phyloP scores from a whole-genome alignment of 2,113 vertebrate species.

The Puntigrus tetrazona region DNA sequence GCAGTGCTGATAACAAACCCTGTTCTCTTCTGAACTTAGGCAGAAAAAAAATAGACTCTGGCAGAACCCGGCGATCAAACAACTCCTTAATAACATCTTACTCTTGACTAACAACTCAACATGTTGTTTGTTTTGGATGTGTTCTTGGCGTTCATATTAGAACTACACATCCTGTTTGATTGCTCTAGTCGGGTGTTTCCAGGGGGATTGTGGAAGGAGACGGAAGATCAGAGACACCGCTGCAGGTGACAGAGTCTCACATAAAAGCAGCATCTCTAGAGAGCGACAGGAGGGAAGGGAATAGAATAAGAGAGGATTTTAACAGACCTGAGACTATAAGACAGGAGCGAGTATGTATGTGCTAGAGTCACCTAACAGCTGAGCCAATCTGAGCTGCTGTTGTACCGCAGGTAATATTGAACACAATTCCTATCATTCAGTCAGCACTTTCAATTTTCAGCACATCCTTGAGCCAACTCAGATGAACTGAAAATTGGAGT shows the following conservation, averaged over 20 bases:
- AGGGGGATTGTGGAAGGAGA: constrained; percentile 32
- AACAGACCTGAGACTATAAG: constrained; percentile 22
- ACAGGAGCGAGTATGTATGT: constrained; percentile 30
- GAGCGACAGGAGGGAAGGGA: constrained; percentile 12
- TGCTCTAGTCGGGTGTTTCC: constrained; percentile 24
- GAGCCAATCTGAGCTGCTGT: constrained; percentile 46
- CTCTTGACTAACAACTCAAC: constrained; percentile 26
- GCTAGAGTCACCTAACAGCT: constrained; percentile 36
- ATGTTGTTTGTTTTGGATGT: constrained; percentile 39
- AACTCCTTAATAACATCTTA: constrained; percentile 34
- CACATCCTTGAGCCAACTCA: not conserved
- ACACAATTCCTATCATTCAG: constrained; percentile 25
- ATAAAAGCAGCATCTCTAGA: constrained; percentile 49
- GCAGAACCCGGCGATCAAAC: constrained; percentile 43
- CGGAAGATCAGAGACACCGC: constrained; percentile 31
- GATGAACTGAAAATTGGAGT: constrained; percentile 11
- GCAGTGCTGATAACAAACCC: constrained; percentile 20
- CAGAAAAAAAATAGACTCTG: constrained; percentile 6
- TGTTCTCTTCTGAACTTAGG: constrained; percentile 40
- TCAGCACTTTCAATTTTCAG: not conserved
- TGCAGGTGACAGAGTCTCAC: constrained; percentile 45
- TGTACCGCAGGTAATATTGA: constrained; percentile 33
- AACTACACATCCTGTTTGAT: constrained; percentile 50
- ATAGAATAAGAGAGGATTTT: constrained; percentile 18
- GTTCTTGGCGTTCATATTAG: constrained; percentile 36